Conservation (phyloP, 1,140 invertebrate genomes). For the Trichomalopsis sarcophagae region DNA sequence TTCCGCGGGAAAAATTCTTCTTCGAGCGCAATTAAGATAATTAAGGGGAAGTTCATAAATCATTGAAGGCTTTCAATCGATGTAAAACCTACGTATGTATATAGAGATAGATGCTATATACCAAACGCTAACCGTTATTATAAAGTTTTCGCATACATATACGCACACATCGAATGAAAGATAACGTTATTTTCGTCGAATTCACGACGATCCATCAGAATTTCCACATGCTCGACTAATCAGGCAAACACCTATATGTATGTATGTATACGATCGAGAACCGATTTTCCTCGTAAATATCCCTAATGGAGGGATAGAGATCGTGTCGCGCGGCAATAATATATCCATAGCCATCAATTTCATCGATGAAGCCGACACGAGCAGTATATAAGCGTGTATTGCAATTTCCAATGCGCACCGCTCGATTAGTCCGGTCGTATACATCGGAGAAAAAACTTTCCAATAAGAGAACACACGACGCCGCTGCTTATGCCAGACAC, state of each 20-base stretch:
- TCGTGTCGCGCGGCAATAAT: neutral
- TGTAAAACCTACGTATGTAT: neutral
- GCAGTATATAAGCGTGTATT: neutral
- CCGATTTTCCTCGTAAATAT: too few species aligned
- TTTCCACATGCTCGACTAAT: too few species aligned
- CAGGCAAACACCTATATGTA: too few species aligned
- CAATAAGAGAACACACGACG: neutral
- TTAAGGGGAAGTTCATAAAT: neutral
- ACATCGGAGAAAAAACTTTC: neutral
- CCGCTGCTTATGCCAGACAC: too few species aligned
- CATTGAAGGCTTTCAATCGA: neutral
- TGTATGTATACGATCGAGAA: too few species aligned
- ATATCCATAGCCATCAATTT: constrained; percentile 17
- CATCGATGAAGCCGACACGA: neutral
- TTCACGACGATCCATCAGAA: too few species aligned
- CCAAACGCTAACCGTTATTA: neutral
- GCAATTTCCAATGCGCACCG: neutral
- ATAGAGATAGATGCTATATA: neutral
- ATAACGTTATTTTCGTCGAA: too few species aligned
- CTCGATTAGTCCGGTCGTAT: neutral
- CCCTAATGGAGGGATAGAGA: neutral
- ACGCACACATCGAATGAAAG: too few species aligned
- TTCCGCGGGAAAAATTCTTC: neutral
- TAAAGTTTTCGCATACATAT: too few species aligned
- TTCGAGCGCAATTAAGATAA: neutral